Percentiles rank a stretch among this genome's conserved stretches.
Evolutionary conservation across 2,113 vertebrate genomes (phyloP).

Genomic region (Phoxinus phoxinus): DNA sequence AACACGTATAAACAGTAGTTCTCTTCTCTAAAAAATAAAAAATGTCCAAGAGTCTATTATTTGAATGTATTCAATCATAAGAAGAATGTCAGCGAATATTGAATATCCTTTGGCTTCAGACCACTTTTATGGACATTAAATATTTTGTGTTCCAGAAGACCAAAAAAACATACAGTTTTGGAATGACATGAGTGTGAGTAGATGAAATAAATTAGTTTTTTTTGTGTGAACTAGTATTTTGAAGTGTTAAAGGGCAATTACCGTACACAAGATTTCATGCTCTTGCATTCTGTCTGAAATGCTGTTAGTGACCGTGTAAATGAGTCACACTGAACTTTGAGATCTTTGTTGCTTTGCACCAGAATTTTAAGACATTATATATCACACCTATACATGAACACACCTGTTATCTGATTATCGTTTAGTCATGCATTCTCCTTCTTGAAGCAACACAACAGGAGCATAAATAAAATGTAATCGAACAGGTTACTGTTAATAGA

Average conservation of each 20-base stretch:
- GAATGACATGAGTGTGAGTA: neutral
- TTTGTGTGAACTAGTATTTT: neutral
- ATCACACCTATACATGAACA: neutral
- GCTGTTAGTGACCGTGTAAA: neutral
- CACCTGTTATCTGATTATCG: neutral
- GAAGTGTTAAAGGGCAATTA: neutral
- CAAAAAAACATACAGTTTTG: neutral
- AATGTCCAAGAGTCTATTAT: too few relatives aligned
- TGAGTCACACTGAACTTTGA: neutral
- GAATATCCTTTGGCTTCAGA: too few relatives aligned
- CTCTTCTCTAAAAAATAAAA: too few relatives aligned
- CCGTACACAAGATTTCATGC: neutral
- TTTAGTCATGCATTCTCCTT: neutral
- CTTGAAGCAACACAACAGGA: neutral
- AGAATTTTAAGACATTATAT: neutral
- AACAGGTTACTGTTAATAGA: neutral
- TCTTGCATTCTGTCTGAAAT: neutral
- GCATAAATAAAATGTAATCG: neutral
- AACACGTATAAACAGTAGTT: too few relatives aligned
- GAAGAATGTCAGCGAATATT: too few relatives aligned
- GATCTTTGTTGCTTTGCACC: neutral
- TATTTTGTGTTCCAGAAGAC: neutral
- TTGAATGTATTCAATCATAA: too few relatives aligned
- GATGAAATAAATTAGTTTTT: neutral
- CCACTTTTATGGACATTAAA: too few relatives aligned